Evolutionary conservation across 2,113 vertebrate species (phyloP).

Genomic region (Plectropomus leopardus): DNA sequence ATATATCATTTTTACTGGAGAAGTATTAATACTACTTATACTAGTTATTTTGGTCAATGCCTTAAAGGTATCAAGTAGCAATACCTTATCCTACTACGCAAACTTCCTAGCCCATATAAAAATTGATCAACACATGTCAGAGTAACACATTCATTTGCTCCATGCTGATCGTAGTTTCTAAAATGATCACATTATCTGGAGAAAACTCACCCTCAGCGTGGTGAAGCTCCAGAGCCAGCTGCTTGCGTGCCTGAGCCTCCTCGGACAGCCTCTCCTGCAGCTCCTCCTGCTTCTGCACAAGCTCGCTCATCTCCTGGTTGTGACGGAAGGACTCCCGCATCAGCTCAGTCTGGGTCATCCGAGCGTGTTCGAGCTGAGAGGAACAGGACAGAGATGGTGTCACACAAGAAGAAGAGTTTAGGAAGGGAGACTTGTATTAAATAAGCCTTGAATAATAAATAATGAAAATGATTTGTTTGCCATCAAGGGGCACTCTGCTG

Average conservation of each 20-base stretch:
- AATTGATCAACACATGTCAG: background rate
- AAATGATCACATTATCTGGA: background rate
- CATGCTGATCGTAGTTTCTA: background rate
- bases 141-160: background rate
- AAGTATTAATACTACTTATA: too few species aligned
- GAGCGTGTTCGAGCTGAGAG: slow-evolving; percentile 94
- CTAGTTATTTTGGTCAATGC: too few species aligned
- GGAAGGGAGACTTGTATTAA: background rate
- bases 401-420: background rate
- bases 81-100: background rate
- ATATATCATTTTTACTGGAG: too few species aligned
- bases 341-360: slow-evolving; percentile 94
- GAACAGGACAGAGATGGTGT: background rate
- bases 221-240: slow-evolving; percentile 94
- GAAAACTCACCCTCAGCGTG: slow-evolving; percentile 90
- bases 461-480: background rate
- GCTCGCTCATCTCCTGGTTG: slow-evolving; percentile 90
- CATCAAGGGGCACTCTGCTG: background rate
- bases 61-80: too few species aligned
- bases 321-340: slow-evolving; percentile 93
- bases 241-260: slow-evolving; percentile 90
- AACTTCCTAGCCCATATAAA: background rate
- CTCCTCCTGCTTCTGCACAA: slow-evolving; percentile 91
- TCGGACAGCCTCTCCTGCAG: slow-evolving; percentile 91
- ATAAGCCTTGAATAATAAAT: background rate